Base-by-base conservation (phyloP, 2,888 invertebrate species). In the Sphecodes monilicornis region DNA sequence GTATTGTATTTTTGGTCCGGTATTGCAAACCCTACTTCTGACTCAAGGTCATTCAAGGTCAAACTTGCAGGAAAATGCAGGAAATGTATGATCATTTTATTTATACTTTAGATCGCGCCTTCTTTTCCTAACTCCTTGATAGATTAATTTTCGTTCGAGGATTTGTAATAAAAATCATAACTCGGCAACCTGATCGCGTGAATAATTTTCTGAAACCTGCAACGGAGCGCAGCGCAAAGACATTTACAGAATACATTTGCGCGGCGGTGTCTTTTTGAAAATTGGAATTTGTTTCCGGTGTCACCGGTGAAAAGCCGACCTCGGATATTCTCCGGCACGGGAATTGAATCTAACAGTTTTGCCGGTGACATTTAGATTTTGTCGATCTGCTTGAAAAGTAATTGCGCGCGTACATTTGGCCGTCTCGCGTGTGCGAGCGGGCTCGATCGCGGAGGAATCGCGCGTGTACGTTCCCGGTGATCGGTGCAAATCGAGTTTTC, bases 401-500 rank as follows among this genome's bases (percentile, higher is more conserved):
- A 66, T 36, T 66, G 66, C 66, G 32, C 66, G 66, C 66, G 32
- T 29, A 60, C 36, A 36, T 36, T 66, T 66, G 36, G 10, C 22
- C 22, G 36, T 66, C 22, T 66, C 32, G 36, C 64, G 16, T 29
- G 60, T 0, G 32, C 64, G 64, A 1, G 8, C 68, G 22, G 3
- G 16, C 18, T n/a, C 26, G 73, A 29, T 41, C 41, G 43, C 22
- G 29, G n/a, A 22, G 39, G 29, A 74, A 41, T 64, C 22, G 29
- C 60, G n/a, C 64, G 29, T 22, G 29, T 29, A 64, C 41, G 29
- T 39, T 72, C 54, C 54, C 66, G 18, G 46, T 66, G 36, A 54
- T 26, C 54, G 50, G 64, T 41, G 50, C 18, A 41, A 78, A 79
- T 75, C 50, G 50, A 66, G 41, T 75, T 39, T 64, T 43, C 54